Conservation (phyloP, 2,797 vertebrate species). For the Alosa sapidissima region DNA sequence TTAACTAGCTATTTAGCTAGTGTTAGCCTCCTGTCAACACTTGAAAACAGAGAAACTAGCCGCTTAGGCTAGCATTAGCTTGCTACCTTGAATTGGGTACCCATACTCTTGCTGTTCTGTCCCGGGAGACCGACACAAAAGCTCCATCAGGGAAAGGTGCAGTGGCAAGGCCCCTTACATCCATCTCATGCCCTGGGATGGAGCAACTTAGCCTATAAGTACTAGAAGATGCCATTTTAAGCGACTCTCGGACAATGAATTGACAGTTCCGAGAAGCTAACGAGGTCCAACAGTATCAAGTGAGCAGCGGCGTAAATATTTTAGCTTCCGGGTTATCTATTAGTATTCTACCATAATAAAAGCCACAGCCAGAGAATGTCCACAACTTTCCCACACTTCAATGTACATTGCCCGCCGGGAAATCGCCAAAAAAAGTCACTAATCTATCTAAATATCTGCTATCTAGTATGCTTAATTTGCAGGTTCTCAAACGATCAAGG, state of each 20-base stretch:
- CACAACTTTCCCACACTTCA: not conserved
- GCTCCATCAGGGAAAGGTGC: constrained; percentile 79
- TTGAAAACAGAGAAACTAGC: not conserved
- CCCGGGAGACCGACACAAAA: constrained; percentile 94
- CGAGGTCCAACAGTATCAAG: not conserved
- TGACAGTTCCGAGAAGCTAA: constrained; percentile 28
- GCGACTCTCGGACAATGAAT: constrained; percentile 21
- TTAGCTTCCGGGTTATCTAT: not conserved
- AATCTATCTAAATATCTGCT: too few species aligned
- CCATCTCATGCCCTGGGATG: constrained; percentile 88
- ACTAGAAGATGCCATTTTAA: constrained; percentile 71
- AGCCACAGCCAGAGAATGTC: not conserved
- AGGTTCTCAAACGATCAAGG: too few species aligned
- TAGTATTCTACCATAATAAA: not conserved
- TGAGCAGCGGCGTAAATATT: not conserved
- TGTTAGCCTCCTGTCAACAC: constrained; percentile 23
- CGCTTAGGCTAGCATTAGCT: constrained; percentile 30
- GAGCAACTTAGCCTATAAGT: constrained; percentile 89
- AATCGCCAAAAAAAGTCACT: too few species aligned
- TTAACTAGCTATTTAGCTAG: constrained; percentile 32
- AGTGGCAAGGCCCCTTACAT: constrained; percentile 84
- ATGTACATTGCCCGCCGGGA: not conserved
- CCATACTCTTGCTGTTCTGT: constrained; percentile 93
- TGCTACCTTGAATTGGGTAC: constrained; percentile 84
- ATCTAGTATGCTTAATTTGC: too few species aligned